Base-by-base conservation (phyloP, 2,113 vertebrate species). In the Anguilla japonica region DNA sequence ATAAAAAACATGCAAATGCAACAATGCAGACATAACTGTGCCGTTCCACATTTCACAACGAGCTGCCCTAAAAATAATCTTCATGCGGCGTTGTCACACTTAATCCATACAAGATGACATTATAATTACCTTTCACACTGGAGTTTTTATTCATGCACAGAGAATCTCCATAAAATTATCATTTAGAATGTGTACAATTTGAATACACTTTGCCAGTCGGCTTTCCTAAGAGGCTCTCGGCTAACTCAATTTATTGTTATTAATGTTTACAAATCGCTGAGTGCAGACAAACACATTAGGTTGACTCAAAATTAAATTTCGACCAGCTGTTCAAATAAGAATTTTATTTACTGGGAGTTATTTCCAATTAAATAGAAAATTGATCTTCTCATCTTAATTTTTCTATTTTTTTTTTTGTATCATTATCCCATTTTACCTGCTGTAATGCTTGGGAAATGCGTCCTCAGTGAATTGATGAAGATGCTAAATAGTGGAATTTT, bases 231-330 rank as follows among this genome's bases (percentile, higher is more conserved):
- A 82, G 81, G 81, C 41, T n/a, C 41, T n/a, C 41, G 43, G 29
- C 81, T 75, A 82, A 82, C 81, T 46, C 46, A 82, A 82, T 82
- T 43, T 82, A 50, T 50, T 82, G 41, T 82, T 82, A 82, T 82
- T 82, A 82, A 82, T 82, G 81, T 82, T 82, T 82, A 29, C 22
- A 82, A 82, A 56, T 82, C 46, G 41, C 26, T 82, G 81, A 50
- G 81, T 50, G 26, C 41, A 8, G 46, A 43, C 81, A 82, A 82
- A 82, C 81, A 82, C 41, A 82, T 82, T 82, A 82, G 26, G 41
- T 50, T 82, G 41, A 53, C 46, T 50, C 26, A 50, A 82, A 81
- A 81, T 56, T 46, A 50, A 46, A 82, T 43, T 43, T 82, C 46
- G 41, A 50, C 81, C 41, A 82, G 15, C 26, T 82, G 81, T 82